Evolutionary conservation across 2,888 invertebrate genomes (phyloP).

Genomic region (Azorinus chamasolen): DNA sequence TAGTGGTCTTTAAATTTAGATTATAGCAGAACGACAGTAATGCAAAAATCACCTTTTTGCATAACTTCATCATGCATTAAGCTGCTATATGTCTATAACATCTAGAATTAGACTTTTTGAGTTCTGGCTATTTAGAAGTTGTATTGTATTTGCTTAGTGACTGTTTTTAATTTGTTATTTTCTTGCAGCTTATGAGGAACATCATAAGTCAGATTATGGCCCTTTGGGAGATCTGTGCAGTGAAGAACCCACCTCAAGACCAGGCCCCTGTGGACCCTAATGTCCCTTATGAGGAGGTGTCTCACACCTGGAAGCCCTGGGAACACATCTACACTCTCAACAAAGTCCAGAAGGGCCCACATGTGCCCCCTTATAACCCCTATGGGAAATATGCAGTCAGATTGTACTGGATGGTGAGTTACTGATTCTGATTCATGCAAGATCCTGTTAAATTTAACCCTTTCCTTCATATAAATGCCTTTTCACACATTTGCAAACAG

Average conservation of each 20-base stretch:
- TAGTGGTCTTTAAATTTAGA: too few relatives aligned
- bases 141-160: too few relatives aligned
- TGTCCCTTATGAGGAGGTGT: constrained; percentile 73
- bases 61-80: too few relatives aligned
- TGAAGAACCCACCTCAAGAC: constrained; percentile 71
- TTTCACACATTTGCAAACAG: too few relatives aligned
- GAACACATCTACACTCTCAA: constrained; percentile 86
- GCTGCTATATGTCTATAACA: too few relatives aligned
- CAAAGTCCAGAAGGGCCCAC: constrained; percentile 84
- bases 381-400: constrained; percentile 86
- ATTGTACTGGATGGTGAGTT: constrained; percentile 86
- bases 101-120: too few relatives aligned
- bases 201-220: constrained; percentile 85
- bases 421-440: neutral
- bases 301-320: constrained; percentile 86
- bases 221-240: constrained; percentile 82
- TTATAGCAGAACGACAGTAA: too few relatives aligned
- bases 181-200: constrained; percentile 84
- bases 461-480: too few relatives aligned
- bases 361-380: constrained; percentile 85
- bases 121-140: too few relatives aligned
- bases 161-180: too few relatives aligned
- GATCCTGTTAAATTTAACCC: neutral
- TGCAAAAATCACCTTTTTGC: too few relatives aligned
- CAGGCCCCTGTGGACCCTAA: constrained; percentile 62